These are phyloP conservation scores for Hermetia illucens DNA, from an alignment of 1,140 invertebrate genomes.

Conservation along the genomic window DNA sequence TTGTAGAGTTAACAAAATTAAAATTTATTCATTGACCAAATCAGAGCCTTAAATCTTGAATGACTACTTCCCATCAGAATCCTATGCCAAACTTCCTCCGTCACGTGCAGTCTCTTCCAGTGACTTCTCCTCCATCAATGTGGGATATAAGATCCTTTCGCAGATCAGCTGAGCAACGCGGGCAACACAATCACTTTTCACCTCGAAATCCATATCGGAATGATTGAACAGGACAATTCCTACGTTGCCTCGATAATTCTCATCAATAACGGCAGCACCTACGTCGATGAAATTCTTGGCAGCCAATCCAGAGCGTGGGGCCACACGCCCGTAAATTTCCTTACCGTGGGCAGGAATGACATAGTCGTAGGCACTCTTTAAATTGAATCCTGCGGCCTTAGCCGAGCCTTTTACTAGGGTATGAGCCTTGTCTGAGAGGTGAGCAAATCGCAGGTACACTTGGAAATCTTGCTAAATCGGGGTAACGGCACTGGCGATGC, in stretches of 20 bases:
- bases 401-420: conserved; percentile 69
- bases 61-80: no score
- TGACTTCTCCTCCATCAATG: conserved; percentile 57
- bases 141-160: conserved; percentile 79
- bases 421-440: conserved; percentile 62
- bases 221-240: conserved; percentile 93
- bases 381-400: conserved; percentile 79
- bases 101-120: conserved; percentile 63
- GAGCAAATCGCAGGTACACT: conserved; percentile 66
- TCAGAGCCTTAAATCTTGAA: no score
- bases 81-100: conserved; percentile 66
- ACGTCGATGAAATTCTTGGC: conserved; percentile 94
- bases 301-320: conserved; percentile 90
- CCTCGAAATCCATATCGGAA: conserved; percentile 60
- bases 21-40: no score
- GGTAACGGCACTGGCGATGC: no score
- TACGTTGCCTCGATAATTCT: conserved; percentile 87
- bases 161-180: conserved; percentile 94
- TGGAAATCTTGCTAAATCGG: no score
- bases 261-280: conserved; percentile 88
- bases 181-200: conserved; percentile 78
- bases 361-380: conserved; percentile 82
- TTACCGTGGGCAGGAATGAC: conserved; percentile 73
- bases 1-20: no score
- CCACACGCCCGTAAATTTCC: conserved; percentile 81